These are phyloP conservation scores for Daboia siamensis DNA, from an alignment of 2,113 vertebrate genomes.

Conservation along the genomic window DNA sequence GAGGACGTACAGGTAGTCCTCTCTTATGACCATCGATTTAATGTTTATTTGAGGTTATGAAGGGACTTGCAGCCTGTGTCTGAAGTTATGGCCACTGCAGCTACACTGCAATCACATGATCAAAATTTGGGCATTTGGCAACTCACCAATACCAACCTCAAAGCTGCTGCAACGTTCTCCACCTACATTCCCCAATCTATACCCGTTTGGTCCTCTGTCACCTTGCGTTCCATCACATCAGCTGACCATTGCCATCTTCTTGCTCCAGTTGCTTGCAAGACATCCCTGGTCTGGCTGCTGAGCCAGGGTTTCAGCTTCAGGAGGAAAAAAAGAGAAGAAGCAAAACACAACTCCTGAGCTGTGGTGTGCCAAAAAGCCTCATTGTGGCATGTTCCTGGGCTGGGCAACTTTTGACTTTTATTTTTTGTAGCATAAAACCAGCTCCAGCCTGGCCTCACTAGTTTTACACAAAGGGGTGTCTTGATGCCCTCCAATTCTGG, in stretches of 20 bases:
- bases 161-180: neutral
- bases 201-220: neutral
- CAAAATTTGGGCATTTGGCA: neutral
- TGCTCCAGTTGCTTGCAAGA: neutral
- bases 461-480: neutral
- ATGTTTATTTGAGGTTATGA: neutral
- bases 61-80: neutral
- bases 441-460: neutral
- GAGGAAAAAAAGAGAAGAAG: neutral
- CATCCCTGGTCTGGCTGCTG: neutral
- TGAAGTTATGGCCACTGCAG: neutral
- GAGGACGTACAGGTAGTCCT: neutral
- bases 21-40: neutral
- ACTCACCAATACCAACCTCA: neutral
- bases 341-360: neutral
- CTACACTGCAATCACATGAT: neutral
- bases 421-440: neutral
- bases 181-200: neutral
- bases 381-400: neutral
- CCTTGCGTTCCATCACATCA: neutral
- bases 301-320: neutral
- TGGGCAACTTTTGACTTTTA: neutral
- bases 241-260: neutral
- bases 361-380: neutral
- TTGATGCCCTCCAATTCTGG: neutral